These are phyloP conservation scores for Phthorimaea operculella DNA, from an alignment of 1,140 invertebrate genomes.

Conservation along the genomic window DNA sequence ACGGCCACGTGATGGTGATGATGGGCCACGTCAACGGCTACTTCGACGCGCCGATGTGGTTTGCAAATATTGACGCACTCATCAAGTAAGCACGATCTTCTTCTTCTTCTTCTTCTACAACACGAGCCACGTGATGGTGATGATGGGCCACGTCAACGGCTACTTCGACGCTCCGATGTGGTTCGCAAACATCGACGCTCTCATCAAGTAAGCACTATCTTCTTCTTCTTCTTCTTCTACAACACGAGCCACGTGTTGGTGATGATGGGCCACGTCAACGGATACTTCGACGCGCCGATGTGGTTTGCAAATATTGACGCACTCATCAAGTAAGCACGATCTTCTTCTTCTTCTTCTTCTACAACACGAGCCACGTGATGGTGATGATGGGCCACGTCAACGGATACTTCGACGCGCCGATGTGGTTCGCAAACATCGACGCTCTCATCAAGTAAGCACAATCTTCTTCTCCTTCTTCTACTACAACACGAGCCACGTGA, in stretches of 20 bases:
- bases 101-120: no score
- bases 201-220: constrained; percentile 87
- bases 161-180: constrained; percentile 86
- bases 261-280: constrained; percentile 91
- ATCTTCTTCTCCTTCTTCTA: not conserved
- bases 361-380: no score
- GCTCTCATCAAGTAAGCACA: constrained; percentile 85
- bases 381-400: constrained; percentile 90
- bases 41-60: constrained; percentile 85
- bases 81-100: constrained; percentile 87
- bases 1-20: constrained; percentile 54
- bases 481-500: constrained; percentile 18
- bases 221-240: no score
- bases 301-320: constrained; percentile 91
- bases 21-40: constrained; percentile 94
- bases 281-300: constrained; percentile 83
- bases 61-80: constrained; percentile 86
- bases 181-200: constrained; percentile 87
- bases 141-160: constrained; percentile 92
- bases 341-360: no score
- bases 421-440: constrained; percentile 88
- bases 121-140: constrained; percentile 30
- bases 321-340: constrained; percentile 85
- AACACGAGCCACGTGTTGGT: no score
- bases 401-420: constrained; percentile 83